phyloP scores from a whole-genome alignment of 2,888 invertebrate genomes.

The Drosophila meridionalis region DNA sequence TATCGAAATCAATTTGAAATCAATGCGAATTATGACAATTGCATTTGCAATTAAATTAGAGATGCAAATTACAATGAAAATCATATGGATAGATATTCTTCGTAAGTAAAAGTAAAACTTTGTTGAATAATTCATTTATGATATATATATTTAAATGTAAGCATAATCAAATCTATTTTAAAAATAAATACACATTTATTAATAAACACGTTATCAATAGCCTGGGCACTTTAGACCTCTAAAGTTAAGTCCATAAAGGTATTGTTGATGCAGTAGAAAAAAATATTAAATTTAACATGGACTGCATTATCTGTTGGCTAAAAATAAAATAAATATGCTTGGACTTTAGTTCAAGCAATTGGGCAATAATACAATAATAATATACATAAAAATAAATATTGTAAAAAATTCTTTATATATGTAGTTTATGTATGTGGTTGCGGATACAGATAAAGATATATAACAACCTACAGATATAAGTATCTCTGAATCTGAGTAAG shows the following conservation, averaged over 20 bases:
- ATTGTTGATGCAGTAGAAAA: not conserved
- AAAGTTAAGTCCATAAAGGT: not conserved
- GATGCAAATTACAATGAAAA: not conserved
- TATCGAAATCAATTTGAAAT: constrained; percentile 28
- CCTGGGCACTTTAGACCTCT: no score
- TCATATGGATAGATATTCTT: not conserved
- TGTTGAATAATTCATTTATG: not conserved
- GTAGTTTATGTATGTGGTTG: not conserved
- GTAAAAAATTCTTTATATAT: not conserved
- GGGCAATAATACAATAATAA: not conserved
- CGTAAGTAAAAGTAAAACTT: not conserved
- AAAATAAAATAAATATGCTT: not conserved
- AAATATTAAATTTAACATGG: not conserved
- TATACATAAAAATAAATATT: no score
- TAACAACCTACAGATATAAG: not conserved
- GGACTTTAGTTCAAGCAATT: not conserved
- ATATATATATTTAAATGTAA: not conserved
- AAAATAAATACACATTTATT: not conserved
- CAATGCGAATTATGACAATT: constrained; percentile 25
- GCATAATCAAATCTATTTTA: not conserved
- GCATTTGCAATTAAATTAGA: constrained; percentile 17
- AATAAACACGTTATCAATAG: constrained; percentile 13
- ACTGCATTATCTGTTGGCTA: constrained; percentile 6
- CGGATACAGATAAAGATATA: not conserved
- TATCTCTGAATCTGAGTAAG: not conserved